phyloP scores from a whole-genome alignment of 2,888 invertebrate species.

The Nomada goodeniana region DNA sequence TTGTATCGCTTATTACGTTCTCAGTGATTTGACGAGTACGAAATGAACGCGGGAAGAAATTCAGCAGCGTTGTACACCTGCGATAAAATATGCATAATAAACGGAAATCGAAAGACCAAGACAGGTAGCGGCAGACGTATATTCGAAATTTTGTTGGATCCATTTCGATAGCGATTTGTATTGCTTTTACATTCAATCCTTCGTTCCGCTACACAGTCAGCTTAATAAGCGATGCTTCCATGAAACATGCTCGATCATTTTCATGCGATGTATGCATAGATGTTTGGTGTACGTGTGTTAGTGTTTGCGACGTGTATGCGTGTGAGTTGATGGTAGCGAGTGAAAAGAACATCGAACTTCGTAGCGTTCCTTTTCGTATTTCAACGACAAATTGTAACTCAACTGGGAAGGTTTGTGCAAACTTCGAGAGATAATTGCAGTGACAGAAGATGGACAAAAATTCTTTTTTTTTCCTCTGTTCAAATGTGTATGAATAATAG shows the following conservation, averaged over 20 bases:
- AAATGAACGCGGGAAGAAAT: conserved; percentile 4
- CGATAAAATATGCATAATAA: conserved; percentile 5
- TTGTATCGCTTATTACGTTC: neutral
- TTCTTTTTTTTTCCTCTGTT: too few relatives aligned
- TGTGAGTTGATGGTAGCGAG: conserved; percentile 7
- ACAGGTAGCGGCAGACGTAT: neutral
- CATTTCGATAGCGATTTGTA: neutral
- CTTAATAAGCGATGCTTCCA: conserved; percentile 59
- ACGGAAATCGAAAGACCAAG: conserved; percentile 7
- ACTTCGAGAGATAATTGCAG: neutral
- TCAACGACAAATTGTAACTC: neutral
- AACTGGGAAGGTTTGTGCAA: neutral
- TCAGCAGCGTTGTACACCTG: neutral
- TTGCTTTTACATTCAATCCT: conserved; percentile 31
- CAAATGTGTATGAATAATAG: too few relatives aligned
- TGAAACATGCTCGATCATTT: conserved; percentile 59
- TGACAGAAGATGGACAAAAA: too few relatives aligned
- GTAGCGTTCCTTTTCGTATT: conserved; percentile 36
- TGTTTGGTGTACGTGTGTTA: conserved; percentile 14
- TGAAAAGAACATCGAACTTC: conserved; percentile 51
- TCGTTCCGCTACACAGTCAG: conserved; percentile 56
- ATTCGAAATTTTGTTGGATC: conserved; percentile 3
- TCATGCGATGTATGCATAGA: conserved; percentile 53
- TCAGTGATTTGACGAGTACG: neutral
- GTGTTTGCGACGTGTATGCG: conserved; percentile 1